Percentiles rank a stretch among this genome's conserved stretches.
These are phyloP conservation scores for Neoscelio sp. DNA, from an alignment of 2,888 invertebrate genomes.

Conservation along the genomic window DNA sequence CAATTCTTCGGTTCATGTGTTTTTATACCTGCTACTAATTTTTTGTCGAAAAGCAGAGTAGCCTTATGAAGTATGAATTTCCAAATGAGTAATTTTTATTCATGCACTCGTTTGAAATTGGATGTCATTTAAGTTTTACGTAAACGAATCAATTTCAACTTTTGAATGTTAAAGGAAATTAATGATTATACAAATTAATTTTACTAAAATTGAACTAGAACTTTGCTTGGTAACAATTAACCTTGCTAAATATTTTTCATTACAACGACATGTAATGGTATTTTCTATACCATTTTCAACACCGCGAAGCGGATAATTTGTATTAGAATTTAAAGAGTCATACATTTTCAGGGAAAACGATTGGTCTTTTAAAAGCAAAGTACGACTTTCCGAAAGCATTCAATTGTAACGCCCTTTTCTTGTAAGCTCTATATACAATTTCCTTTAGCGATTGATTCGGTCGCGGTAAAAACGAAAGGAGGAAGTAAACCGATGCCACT, in stretches of 20 bases:
- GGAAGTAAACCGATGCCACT: slow-evolving; percentile 60
- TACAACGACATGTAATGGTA: slow-evolving; percentile 12
- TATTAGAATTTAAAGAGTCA: slow-evolving; percentile 63
- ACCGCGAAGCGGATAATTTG: slow-evolving; percentile 58
- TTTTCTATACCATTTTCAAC: slow-evolving; percentile 31
- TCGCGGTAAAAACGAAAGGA: slow-evolving; percentile 53
- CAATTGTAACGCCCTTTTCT: slow-evolving; percentile 67
- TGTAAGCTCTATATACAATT: slow-evolving; percentile 67
- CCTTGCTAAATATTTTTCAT: slow-evolving; percentile 25
- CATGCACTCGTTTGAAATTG: no score
- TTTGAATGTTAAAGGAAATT: no score
- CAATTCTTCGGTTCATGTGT: background rate
- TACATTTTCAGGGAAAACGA: slow-evolving; percentile 50
- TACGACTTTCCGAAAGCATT: slow-evolving; percentile 67
- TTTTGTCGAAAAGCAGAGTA: background rate
- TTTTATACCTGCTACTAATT: background rate
- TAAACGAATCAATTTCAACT: no score
- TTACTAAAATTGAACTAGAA: no score
- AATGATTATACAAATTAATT: no score
- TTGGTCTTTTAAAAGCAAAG: slow-evolving; percentile 58
- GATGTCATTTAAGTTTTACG: no score
- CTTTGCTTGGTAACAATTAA: no score
- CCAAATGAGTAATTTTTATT: no score
- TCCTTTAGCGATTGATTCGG: slow-evolving; percentile 65
- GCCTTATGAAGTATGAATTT: background rate